Evolutionary conservation across 2,888 invertebrate species (phyloP), one percentile per base, ranked within the genome.

Genomic region (Zygogramma bicolorata): DNA sequence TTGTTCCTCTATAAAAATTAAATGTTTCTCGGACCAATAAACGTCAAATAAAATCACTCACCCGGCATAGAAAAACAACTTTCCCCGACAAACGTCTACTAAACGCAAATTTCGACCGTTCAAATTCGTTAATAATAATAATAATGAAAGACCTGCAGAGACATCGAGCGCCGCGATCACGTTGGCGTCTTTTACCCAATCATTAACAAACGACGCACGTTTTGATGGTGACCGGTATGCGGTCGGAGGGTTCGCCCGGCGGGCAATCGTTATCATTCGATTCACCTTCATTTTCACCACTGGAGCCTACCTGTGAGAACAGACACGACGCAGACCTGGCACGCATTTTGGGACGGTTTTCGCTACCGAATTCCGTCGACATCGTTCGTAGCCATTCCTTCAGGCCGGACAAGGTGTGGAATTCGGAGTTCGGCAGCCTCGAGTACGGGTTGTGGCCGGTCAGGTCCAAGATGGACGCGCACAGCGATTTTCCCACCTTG

Each of bases 401-500:
- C 60, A 94, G 87, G 69, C 94, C 93, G 74, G 89, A 86, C 74
- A 95, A 85, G 71, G 90, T 91, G 84, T 93, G 92, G 87, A 93
- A 94, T 84, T 94, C 95, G 13, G 95, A 95, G 85, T 93, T 91
- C n/a, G 92, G 92, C 75, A 96, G 87, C 75, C 96, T 91, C 63
- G 95, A 94, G 88, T 93, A 93, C 29, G 95, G 95, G 87, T 96
- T 96, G 75, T 90, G 91, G 63, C 92, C 93, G 10, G 93, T 93
- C 84, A 96, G 88, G 87, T 97, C 97, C 79, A 97, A 87, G 77
- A 96, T 93, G 0, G 96, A 95, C 49, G 94, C 92, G 70, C 95
- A 95, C 78, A 97, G 87, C 0, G 95, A 93, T 71, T 92, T 91
- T 3, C 96, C 96, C 84, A 95, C 95, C 96, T 87, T 18, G n/a